Percentiles rank a stretch among this genome's conserved stretches.
Evolutionary conservation across 2,888 invertebrate genomes (phyloP).

Genomic region (Drosophila acutilabella): DNA sequence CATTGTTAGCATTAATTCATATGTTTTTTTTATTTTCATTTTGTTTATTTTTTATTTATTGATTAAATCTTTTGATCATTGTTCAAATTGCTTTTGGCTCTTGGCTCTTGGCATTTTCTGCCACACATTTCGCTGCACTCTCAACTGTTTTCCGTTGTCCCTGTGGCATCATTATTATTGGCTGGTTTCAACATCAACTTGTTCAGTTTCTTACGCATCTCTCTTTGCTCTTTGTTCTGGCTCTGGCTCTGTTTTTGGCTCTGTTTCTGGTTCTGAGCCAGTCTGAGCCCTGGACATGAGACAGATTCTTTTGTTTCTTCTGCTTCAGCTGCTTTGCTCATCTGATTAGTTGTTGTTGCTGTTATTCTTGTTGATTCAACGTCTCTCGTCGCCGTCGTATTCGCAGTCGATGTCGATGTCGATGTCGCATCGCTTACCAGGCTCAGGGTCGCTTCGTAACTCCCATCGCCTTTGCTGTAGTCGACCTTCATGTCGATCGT

Average conservation of each 20-base stretch:
- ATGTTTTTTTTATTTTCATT: constrained; percentile 19
- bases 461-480: constrained; percentile 67
- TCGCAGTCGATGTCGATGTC: constrained; percentile 17
- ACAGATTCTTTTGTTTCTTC: constrained; percentile 34
- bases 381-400: constrained; percentile 31
- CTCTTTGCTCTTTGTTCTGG: constrained; percentile 42
- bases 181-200: constrained; percentile 29
- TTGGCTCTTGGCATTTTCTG: constrained; percentile 47
- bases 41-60: background rate
- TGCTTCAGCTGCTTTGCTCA: constrained; percentile 12
- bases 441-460: constrained; percentile 61
- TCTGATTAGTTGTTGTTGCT: constrained; percentile 22
- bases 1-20: constrained; percentile 58
- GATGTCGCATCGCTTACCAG: constrained; percentile 43
- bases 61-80: constrained; percentile 27
- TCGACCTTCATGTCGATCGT: constrained; percentile 63
- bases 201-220: constrained; percentile 43
- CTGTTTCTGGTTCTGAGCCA: constrained; percentile 22
- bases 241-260: constrained; percentile 25
- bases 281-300: constrained; percentile 39
- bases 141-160: constrained; percentile 61
- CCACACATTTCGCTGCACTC: constrained; percentile 65
- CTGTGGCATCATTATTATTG: constrained; percentile 11
- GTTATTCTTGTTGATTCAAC: constrained; percentile 29
- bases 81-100: constrained; percentile 47